Percentiles rank a stretch among this genome's conserved stretches.
Evolutionary conservation across 1,140 invertebrate species (phyloP).

Genomic region (Drosophila ananassae): DNA sequence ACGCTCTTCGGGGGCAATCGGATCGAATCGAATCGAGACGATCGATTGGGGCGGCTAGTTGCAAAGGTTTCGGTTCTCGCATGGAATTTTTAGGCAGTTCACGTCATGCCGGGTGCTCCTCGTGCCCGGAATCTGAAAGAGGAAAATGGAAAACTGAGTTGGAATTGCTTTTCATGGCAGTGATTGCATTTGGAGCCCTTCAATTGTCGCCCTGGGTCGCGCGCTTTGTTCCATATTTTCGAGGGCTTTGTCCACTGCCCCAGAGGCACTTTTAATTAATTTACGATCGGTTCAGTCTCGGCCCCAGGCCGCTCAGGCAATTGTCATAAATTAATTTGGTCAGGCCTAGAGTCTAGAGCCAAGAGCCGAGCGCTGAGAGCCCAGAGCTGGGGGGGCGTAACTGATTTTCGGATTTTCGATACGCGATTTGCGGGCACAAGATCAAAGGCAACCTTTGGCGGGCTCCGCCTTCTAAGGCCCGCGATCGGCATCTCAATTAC

Average conservation of each 20-base stretch:
- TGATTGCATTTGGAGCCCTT: constrained; percentile 60
- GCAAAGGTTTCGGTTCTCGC: constrained; percentile 54
- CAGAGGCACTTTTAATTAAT: constrained; percentile 62
- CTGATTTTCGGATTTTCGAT: constrained; percentile 33
- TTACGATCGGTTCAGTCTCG: constrained; percentile 56
- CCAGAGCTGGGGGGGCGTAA: constrained; percentile 18
- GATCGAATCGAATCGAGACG: constrained; percentile 41
- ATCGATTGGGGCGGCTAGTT: constrained; percentile 62
- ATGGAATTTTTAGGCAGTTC: constrained; percentile 69
- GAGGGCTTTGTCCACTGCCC: constrained; percentile 22
- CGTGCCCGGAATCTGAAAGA: constrained; percentile 71
- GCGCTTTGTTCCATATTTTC: constrained; percentile 61
- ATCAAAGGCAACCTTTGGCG: constrained; percentile 57
- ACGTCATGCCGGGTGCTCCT: constrained; percentile 63
- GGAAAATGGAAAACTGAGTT: constrained; percentile 22
- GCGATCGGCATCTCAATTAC: constrained; percentile 69
- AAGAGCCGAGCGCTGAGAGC: too few species aligned
- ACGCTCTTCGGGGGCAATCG: constrained; percentile 35
- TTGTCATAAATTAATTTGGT: constrained; percentile 67
- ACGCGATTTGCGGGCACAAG: constrained; percentile 37
- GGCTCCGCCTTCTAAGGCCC: constrained; percentile 46
- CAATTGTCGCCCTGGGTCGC: constrained; percentile 47
- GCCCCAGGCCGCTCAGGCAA: constrained; percentile 17
- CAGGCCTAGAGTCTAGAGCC: constrained; percentile 8
- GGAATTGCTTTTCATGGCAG: constrained; percentile 26